Conservation (phyloP, 2,888 invertebrate genomes). For the Cosmopolites sordidus region DNA sequence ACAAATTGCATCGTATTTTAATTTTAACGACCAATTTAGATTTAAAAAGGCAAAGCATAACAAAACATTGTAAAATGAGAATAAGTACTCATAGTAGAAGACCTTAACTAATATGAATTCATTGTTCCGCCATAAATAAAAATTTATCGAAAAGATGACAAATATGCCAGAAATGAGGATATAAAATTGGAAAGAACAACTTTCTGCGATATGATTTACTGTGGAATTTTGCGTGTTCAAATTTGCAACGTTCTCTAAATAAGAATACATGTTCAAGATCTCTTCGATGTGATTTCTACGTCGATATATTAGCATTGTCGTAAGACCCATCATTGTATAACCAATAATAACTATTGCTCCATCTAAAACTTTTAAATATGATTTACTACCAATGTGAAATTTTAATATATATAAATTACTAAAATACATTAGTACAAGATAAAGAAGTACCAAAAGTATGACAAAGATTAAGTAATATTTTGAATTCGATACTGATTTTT, state of each 20-base stretch:
- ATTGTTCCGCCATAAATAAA: neutral
- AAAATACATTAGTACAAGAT: neutral
- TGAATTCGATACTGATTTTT: neutral
- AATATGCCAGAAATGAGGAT: neutral
- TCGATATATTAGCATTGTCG: neutral
- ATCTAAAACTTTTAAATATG: neutral
- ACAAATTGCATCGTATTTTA: slow-evolving; percentile 1
- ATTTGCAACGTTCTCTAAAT: slow-evolving; percentile 1
- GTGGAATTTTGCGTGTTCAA: neutral
- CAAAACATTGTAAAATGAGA: slow-evolving; percentile 2
- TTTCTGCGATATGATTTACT: neutral
- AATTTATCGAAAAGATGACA: neutral
- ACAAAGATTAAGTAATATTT: neutral
- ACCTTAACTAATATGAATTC: neutral
- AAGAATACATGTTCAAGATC: neutral
- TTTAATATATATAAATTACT: neutral
- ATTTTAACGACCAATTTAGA: neutral
- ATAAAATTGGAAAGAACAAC: neutral
- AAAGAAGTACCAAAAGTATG: neutral
- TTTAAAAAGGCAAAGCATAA: neutral
- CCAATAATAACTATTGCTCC: neutral
- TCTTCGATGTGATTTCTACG: neutral
- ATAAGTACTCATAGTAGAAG: slow-evolving; percentile 1
- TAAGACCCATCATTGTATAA: neutral
- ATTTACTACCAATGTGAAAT: neutral